Base-by-base conservation (phyloP, 2,113 vertebrate genomes). In the Myocastor coypus region DNA sequence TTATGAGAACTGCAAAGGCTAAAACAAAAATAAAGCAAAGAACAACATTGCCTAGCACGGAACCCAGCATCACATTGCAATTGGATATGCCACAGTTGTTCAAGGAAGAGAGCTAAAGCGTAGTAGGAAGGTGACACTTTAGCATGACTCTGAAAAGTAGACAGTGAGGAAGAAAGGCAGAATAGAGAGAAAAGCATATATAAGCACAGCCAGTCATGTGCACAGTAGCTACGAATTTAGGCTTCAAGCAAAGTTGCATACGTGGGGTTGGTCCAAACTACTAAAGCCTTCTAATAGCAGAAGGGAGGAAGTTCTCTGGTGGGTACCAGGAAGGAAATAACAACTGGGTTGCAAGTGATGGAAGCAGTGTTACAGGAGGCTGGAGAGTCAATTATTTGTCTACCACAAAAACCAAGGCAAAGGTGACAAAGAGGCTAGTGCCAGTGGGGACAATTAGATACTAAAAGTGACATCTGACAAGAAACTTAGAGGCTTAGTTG, bases 11-110 rank as follows among this genome's bases (percentile, higher is more conserved):
- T 52, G 22, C 7, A 83, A 85, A 64, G 14, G 7, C 40, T 78
- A 68, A 87, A 88, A 87, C 22, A 52, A 89, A 91, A 83, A 24
- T 24, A 64, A 91, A n/a, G 3, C 30, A 93, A 81, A 82, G 28
- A 57, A 26, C 10, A 64, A 46, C 17, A 17, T 73, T 24, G 52
- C n/a, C 46, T 61, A 59, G 32, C 34, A 50, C 24, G 3, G 13
- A 89, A 84, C 32, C 20, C 24, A 66, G 63, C 30, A 12, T 55
- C 75, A 13, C 1, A 37, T 3, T 55, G 32, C 34, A 37, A 68
- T 66, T 24, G 46, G 11, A 40, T 59, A 73, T 32, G 40, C 11
- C n/a, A 24, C 5, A 55, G 83, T 87, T 32, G 24, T 7, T 66
- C 89, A 81, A 28, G 88, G 52, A 87, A 87, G 91, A 55, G 9